phyloP scores from a whole-genome alignment of 1,140 invertebrate species.

The Manduca sexta region DNA sequence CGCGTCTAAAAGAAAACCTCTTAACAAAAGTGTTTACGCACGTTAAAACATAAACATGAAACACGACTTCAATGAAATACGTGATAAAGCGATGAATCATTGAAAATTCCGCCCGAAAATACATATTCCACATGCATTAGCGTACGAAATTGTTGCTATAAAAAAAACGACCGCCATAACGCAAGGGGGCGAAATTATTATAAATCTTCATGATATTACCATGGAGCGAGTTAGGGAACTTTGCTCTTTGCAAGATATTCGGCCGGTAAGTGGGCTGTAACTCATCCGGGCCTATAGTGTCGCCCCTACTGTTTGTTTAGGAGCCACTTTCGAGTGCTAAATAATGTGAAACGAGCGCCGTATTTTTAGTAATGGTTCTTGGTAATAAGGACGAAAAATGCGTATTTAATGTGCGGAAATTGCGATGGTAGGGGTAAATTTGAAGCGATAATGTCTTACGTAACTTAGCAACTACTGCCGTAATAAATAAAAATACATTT shows the following conservation, averaged over 20 bases:
- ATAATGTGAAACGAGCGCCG: not conserved
- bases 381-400: no score
- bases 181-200: constrained; percentile 57
- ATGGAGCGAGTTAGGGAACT: constrained; percentile 65
- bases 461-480: no score
- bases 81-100: constrained; percentile 40
- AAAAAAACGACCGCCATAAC: constrained; percentile 54
- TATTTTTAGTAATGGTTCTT: no score
- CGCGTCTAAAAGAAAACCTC: no score
- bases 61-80: constrained; percentile 6
- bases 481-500: no score
- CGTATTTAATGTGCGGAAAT: no score
- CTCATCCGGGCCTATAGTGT: constrained; percentile 43
- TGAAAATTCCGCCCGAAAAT: constrained; percentile 33
- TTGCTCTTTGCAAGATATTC: constrained; percentile 59
- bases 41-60: constrained; percentile 14
- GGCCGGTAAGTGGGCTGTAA: constrained; percentile 62
- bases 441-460: no score
- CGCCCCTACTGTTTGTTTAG: constrained; percentile 35
- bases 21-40: no score
- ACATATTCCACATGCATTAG: constrained; percentile 52
- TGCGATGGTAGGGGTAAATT: no score
- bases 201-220: constrained; percentile 69
- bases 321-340: constrained; percentile 8
- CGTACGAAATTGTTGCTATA: constrained; percentile 52